Base-by-base conservation (phyloP, 2,113 vertebrate genomes). In the Machaerirhynchus nigripectus region DNA sequence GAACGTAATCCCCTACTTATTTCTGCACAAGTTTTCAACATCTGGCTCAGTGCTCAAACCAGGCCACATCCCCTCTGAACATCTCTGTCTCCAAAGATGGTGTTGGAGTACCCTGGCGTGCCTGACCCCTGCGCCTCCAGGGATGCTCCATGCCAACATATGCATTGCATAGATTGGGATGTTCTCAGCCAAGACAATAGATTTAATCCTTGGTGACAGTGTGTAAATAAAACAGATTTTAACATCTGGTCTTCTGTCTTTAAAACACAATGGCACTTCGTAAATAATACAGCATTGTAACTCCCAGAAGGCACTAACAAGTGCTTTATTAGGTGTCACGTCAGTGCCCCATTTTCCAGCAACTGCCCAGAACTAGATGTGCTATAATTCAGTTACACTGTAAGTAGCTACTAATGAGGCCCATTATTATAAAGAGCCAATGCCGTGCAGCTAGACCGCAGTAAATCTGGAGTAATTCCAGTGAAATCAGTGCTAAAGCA, bases 251-350 rank as follows among this genome's bases (percentile, higher is more conserved):
- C 68, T 94, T 90, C 70, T 81, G 56, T 49, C 77, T 89, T 86
- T 81, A 89, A 78, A 95, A 67, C 53, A 90, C 92, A 86, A 88
- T 93, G 90, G 47, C 90, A 90, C 76, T 78, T 95, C 40, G 61
- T 92, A 94, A 93, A 95, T 91, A 90, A 90, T 89, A 68, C 27
- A 80, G 4, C 31, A 30, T 15, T 88, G 57, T 75, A 67, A 60
- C n/a, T 92, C 96, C 88, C 93, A 93, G 84, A 75, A 96, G 93
- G 76, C 90, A 87, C 84, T 87, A 90, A 84, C 82, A 93, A 94
- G 87, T 93, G 15, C 68, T 96, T 96, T 87, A 92, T 97, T 96
- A 97, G 95, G 92, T 93, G 92, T 96, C 95, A 90, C 10, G 5
- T 93, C 76, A 83, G 47, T 90, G 93, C 85, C 87, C 73, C 52